Evolutionary conservation across 92 coral and sea anemone genomes (phyloP), one percentile per base, ranked within the genome.

Genomic region (Epizoanthus fatuus): DNA sequence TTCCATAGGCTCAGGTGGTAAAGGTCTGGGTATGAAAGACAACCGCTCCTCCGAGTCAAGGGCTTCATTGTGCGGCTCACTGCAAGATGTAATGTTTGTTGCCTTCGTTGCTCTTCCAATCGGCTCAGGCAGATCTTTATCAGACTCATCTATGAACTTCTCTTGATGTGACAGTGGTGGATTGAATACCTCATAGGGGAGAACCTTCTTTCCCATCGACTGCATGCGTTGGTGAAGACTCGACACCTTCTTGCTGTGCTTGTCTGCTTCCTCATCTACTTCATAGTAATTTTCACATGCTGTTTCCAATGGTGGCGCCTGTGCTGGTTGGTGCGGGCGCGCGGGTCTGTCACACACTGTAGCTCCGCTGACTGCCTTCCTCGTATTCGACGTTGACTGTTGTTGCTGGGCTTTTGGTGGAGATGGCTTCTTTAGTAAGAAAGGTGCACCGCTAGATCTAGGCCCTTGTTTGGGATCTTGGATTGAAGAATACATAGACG

Each of bases 1-100:
- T 13, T 66, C 72, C 1, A n/a, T 66, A 20, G 72, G 72, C 47
- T 66, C 72, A 66, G 72, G 45, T 66, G 19, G 72, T 4, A 66
- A 44, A 14, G 72, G 72, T 14, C 49, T 66, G 19, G 19, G 20
- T 37, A 66, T 3, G 47, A 66, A 66, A 35, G 20, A 12, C 53
- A 10, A 10, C 40, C 19, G 29, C n/a, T 25, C 4, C 19, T 32
- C 17, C 72, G 6, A 13, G 47, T 32, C 20, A 66, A 0, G 42
- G 53, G 53, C 13, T 49, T 49, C 9, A 6, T 1, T 11, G 2
- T 49, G 53, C 53, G 11, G 53, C 1, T 49, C 2, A 49, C 11
- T 49, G 3, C 53, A 49, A 49, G 49, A 44, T 44, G 49, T 44
- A 44, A 44, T 44, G 9, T 44, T 4, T 12, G 44, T 9, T 29